phyloP scores from a whole-genome alignment of 2,888 invertebrate species.

The Coremacera marginata region DNA sequence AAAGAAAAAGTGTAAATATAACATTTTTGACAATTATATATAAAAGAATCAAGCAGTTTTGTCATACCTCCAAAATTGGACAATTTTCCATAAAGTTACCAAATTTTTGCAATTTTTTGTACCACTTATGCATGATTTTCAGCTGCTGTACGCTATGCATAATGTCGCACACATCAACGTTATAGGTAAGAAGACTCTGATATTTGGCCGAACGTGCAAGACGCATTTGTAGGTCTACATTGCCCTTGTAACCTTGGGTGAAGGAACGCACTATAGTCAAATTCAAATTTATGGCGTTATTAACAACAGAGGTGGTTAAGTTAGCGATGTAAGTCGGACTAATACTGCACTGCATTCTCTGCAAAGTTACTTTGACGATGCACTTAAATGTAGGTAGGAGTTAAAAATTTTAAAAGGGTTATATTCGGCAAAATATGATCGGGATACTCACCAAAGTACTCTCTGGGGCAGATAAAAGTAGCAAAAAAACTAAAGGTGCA shows the following conservation, averaged over 20 bases:
- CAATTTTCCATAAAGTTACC: slow-evolving; percentile 56
- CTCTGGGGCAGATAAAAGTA: too few relatives aligned
- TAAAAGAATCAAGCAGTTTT: background rate
- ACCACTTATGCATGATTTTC: slow-evolving; percentile 51
- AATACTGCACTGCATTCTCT: background rate
- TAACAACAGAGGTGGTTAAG: background rate
- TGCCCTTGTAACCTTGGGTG: background rate
- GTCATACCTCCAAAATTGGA: slow-evolving; percentile 43
- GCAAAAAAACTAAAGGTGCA: too few relatives aligned
- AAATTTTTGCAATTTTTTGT: slow-evolving; percentile 49
- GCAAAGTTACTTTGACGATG: too few relatives aligned
- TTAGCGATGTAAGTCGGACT: background rate
- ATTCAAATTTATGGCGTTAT: background rate
- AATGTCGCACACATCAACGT: slow-evolving; percentile 22
- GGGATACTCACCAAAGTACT: too few relatives aligned
- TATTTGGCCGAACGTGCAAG: background rate
- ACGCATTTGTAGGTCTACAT: background rate
- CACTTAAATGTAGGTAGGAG: too few relatives aligned
- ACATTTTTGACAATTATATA: too few relatives aligned
- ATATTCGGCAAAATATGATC: too few relatives aligned
- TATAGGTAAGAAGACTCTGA: slow-evolving; percentile 15
- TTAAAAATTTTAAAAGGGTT: too few relatives aligned
- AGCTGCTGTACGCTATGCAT: background rate
- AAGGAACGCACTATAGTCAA: background rate
- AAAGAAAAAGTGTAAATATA: too few relatives aligned